These are phyloP conservation scores for Anolis sagrei DNA, from an alignment of 2,113 vertebrate species.

Conservation along the genomic window DNA sequence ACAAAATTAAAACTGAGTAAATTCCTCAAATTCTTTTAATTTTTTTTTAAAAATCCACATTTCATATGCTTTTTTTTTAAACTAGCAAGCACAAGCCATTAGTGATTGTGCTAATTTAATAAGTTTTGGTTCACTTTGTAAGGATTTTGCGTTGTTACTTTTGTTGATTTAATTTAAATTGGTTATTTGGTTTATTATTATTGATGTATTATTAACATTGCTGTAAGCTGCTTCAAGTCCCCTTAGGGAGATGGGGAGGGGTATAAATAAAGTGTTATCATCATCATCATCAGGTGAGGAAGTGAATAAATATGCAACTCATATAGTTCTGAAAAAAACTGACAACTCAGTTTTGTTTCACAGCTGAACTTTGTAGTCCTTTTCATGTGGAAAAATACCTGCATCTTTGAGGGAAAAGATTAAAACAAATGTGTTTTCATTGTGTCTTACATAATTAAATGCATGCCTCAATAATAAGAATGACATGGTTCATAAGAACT, in stretches of 20 bases:
- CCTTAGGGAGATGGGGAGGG: too few species aligned
- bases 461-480: neutral
- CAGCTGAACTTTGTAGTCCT: neutral
- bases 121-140: too few species aligned
- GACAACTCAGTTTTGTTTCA: neutral
- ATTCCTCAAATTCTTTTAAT: constrained; percentile 45
- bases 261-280: too few species aligned
- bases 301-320: too few species aligned
- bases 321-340: neutral
- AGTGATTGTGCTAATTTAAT: too few species aligned
- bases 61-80: constrained; percentile 30
- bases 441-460: neutral
- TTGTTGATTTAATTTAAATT: too few species aligned
- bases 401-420: neutral
- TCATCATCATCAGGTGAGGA: too few species aligned
- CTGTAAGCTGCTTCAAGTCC: too few species aligned
- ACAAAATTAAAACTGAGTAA: neutral
- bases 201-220: too few species aligned
- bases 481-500: neutral
- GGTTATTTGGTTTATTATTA: too few species aligned
- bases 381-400: neutral
- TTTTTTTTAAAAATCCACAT: neutral
- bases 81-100: neutral
- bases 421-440: neutral
- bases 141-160: too few species aligned